phyloP scores from a whole-genome alignment of 1,140 invertebrate species.

The Drosophila rufa region DNA sequence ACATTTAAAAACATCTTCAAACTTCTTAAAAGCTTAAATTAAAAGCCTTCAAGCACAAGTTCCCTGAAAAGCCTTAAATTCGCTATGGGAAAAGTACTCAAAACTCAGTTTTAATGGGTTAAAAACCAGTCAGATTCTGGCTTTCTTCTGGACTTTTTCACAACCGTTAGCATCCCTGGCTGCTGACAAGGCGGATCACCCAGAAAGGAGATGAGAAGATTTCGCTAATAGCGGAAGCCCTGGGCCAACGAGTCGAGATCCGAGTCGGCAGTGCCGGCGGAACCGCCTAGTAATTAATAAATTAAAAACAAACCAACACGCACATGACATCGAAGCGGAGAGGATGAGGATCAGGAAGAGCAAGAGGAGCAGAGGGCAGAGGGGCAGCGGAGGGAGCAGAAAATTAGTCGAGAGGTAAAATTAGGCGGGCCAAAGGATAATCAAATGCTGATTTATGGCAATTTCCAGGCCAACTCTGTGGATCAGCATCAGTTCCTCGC shows the following conservation, averaged over 20 bases:
- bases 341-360: not conserved
- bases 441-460: conserved; percentile 83
- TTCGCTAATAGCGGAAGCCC: conserved; percentile 78
- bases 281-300: conserved; percentile 82
- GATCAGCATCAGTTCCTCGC: conserved; percentile 15
- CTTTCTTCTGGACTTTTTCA: not conserved
- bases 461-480: conserved; percentile 48
- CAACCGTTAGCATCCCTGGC: conserved; percentile 13
- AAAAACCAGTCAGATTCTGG: not conserved
- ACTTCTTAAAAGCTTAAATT: not conserved
- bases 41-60: not conserved
- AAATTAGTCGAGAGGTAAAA: conserved; percentile 48
- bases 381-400: conserved; percentile 6
- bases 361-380: not conserved
- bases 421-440: conserved; percentile 72
- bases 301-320: conserved; percentile 81
- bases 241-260: conserved; percentile 18
- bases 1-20: not conserved
- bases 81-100: not conserved
- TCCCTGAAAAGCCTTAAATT: too few species aligned
- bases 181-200: conserved; percentile 23
- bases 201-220: conserved; percentile 40
- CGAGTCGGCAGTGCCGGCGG: conserved; percentile 11
- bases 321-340: conserved; percentile 53
- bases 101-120: not conserved